Conservation (phyloP, 2,888 invertebrate genomes). For the Nomada fucata region DNA sequence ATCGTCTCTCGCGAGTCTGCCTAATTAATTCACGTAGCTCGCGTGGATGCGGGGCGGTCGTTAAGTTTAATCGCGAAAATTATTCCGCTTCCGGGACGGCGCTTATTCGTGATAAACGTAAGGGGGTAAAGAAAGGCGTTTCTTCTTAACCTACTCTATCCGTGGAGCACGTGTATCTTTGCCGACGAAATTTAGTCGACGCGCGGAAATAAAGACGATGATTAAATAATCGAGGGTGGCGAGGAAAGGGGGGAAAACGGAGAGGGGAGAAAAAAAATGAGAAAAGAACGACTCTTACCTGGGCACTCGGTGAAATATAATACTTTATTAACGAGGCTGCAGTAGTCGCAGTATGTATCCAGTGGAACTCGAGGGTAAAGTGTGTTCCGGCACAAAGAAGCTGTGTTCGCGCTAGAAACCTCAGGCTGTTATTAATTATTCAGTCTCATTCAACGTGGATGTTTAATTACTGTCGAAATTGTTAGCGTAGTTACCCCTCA, state of each 20-base stretch:
- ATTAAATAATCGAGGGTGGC: slow-evolving; percentile 43
- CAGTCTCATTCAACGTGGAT: slow-evolving; percentile 20
- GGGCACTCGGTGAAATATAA: slow-evolving; percentile 47
- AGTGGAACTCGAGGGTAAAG: slow-evolving; percentile 1
- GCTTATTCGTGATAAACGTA: slow-evolving; percentile 35
- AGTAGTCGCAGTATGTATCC: slow-evolving; percentile 24
- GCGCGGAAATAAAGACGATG: slow-evolving; percentile 13
- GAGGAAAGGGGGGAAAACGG: neutral
- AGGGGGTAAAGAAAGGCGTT: slow-evolving; percentile 31
- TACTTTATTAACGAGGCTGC: slow-evolving; percentile 56
- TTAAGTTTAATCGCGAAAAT: slow-evolving; percentile 39
- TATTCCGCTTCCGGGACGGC: slow-evolving; percentile 21
- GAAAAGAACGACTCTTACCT: slow-evolving; percentile 25
- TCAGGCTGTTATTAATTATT: slow-evolving; percentile 37
- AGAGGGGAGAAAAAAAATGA: neutral
- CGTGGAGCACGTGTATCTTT: slow-evolving; percentile 35
- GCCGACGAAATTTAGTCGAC: slow-evolving; percentile 49
- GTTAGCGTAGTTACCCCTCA: neutral
- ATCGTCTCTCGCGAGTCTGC: slow-evolving; percentile 8
- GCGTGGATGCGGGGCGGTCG: slow-evolving; percentile 9
- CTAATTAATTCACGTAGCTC: slow-evolving; percentile 39
- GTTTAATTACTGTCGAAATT: slow-evolving; percentile 44
- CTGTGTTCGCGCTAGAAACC: slow-evolving; percentile 11
- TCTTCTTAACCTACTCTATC: slow-evolving; percentile 26
- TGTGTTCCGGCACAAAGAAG: slow-evolving; percentile 28